Percentiles rank a stretch among this genome's conserved stretches.
Evolutionary conservation across 2,797 vertebrate genomes (phyloP).

Genomic region (Rhodeus uyekii): DNA sequence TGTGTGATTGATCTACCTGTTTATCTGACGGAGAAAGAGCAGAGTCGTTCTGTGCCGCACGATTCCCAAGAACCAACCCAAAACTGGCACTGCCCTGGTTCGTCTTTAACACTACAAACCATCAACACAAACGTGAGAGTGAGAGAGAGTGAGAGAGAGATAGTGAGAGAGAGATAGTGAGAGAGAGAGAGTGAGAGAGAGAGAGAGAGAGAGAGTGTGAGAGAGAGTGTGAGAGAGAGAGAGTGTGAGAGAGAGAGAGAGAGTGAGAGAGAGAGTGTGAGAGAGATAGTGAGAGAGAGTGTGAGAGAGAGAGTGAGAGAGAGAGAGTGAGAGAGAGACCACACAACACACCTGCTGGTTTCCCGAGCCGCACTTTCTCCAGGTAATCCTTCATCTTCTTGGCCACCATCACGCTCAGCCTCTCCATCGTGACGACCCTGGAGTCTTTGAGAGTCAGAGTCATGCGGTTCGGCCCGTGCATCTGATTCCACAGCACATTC

Average conservation of each 20-base stretch:
- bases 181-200: not conserved
- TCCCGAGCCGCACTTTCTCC: conserved; percentile 87
- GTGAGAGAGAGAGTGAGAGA: not conserved
- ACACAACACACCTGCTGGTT: conserved; percentile 83
- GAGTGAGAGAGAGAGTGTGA: not conserved
- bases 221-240: no score
- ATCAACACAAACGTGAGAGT: no score
- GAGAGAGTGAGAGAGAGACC: not conserved
- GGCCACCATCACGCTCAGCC: conserved; percentile 78
- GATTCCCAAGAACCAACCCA: conserved; percentile 85
- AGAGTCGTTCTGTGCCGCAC: conserved; percentile 85
- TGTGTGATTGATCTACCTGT: conserved; percentile 78
- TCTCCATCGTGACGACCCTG: conserved; percentile 87
- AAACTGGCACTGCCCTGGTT: conserved; percentile 93
- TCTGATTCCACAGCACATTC: conserved; percentile 77
- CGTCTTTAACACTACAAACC: conserved; percentile 88
- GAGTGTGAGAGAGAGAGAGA: no score
- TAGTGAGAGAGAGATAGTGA: not conserved
- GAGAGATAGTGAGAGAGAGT: not conserved
- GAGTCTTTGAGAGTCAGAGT: conserved; percentile 88
- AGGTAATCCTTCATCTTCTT: conserved; percentile 90
- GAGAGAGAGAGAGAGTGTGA: not conserved
- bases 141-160: not conserved
- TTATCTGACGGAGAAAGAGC: conserved; percentile 83
- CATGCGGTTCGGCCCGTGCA: conserved; percentile 78